Evolutionary conservation across 2,888 invertebrate genomes (phyloP).

Genomic region (Sesamia inferens): DNA sequence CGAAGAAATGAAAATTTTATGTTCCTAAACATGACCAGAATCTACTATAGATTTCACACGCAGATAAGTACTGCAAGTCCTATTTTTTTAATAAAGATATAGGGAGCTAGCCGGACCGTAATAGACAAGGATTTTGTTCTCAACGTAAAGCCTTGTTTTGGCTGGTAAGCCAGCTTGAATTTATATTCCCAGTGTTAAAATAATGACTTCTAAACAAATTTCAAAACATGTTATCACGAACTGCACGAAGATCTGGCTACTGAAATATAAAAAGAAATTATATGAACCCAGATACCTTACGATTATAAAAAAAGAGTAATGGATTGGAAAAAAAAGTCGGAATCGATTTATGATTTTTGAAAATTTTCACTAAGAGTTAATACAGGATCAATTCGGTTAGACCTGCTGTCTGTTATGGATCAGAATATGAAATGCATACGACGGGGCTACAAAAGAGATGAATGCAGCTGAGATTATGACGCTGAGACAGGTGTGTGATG

Average conservation of each 20-base stretch:
- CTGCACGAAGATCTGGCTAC: not conserved
- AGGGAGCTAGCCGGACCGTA: slow-evolving; percentile 6
- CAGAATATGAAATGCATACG: not conserved
- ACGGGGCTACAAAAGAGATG: not conserved
- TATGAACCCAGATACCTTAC: slow-evolving; percentile 21
- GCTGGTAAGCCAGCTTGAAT: slow-evolving; percentile 8
- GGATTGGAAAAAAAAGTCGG: slow-evolving; percentile 22
- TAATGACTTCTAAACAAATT: not conserved
- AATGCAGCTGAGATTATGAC: not conserved
- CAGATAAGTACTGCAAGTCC: slow-evolving; percentile 16
- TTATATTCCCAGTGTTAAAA: slow-evolving; percentile 12
- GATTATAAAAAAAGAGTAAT: slow-evolving; percentile 38
- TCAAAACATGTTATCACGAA: not conserved
- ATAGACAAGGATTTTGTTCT: slow-evolving; percentile 30
- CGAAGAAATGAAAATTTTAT: slow-evolving; percentile 53
- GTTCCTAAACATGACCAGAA: slow-evolving; percentile 55
- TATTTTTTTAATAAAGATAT: slow-evolving; percentile 39
- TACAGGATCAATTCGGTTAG: not conserved
- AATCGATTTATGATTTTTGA: slow-evolving; percentile 13
- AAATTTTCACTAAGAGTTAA: slow-evolving; percentile 6
- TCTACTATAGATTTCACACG: slow-evolving; percentile 33
- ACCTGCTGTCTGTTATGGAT: not conserved
- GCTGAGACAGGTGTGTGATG: not conserved
- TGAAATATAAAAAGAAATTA: slow-evolving; percentile 23
- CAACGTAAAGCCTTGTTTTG: slow-evolving; percentile 11